A percentile compares a stretch with the other conserved stretches of the same genome.
phyloP scores from a whole-genome alignment of 2,113 vertebrate genomes.

The Corythornis vintsioides region DNA sequence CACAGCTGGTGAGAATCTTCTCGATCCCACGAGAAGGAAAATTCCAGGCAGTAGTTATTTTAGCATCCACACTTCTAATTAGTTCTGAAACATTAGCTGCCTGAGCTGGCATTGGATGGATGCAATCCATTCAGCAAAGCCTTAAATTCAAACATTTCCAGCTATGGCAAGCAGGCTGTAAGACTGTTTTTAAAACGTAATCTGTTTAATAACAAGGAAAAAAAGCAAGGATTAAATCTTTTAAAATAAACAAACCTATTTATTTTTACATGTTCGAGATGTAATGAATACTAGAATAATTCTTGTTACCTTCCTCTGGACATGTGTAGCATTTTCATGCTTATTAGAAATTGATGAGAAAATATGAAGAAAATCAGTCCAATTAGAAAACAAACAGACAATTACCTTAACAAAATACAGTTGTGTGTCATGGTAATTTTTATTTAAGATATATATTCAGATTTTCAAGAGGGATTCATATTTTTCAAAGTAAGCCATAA shows the following conservation, averaged over 20 bases:
- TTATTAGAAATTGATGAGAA: neutral
- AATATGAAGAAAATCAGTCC: neutral
- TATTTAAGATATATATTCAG: neutral
- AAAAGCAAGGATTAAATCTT: neutral
- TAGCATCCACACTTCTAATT: neutral
- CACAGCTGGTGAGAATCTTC: too few species aligned
- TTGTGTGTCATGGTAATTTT: neutral
- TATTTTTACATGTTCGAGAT: neutral
- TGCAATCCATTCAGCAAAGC: neutral
- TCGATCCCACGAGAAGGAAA: too few species aligned
- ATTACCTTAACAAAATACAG: neutral
- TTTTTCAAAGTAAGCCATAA: neutral
- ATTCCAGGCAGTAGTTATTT: too few species aligned
- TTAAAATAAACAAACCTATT: neutral
- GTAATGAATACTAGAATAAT: neutral
- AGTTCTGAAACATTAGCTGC: neutral
- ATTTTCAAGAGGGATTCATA: neutral
- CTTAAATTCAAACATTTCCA: neutral
- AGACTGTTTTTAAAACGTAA: neutral
- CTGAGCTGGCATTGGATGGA: neutral
- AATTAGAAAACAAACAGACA: neutral
- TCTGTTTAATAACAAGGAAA: neutral
- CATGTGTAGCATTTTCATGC: neutral
- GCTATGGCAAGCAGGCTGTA: neutral
- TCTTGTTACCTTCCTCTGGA: neutral